Percentiles rank a stretch among this genome's conserved stretches.
phyloP scores from a whole-genome alignment of 2,797 vertebrate genomes.

The Centropyge bicolor region DNA sequence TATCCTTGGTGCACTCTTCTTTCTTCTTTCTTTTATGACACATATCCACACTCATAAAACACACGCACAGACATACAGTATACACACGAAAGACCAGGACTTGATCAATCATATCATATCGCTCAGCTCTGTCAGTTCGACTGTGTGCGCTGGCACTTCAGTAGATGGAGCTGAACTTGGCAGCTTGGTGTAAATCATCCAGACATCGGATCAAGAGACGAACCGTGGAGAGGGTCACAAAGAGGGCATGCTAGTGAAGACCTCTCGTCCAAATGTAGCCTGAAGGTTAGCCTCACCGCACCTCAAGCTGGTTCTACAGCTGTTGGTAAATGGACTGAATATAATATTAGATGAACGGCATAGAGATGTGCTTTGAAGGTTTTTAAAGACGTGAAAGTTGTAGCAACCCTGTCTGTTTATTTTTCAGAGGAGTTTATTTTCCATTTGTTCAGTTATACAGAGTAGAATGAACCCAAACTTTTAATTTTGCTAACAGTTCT shows the following conservation, averaged over 20 bases:
- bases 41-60: background rate
- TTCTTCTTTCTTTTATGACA: slow-evolving; percentile 31
- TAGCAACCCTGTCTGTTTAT: background rate
- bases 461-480: background rate
- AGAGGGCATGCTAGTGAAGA: slow-evolving; percentile 14
- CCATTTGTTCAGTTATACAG: background rate
- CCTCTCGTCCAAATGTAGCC: slow-evolving; percentile 21
- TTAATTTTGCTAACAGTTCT: background rate
- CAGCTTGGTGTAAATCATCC: slow-evolving; percentile 46
- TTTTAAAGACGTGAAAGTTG: too few relatives aligned
- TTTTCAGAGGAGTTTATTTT: too few relatives aligned
- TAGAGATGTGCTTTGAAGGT: background rate
- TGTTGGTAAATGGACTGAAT: slow-evolving; percentile 13
- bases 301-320: slow-evolving; percentile 31
- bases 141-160: slow-evolving; percentile 2
- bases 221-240: slow-evolving; percentile 16
- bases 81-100: background rate
- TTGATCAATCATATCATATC: slow-evolving; percentile 20
- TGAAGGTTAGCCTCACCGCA: slow-evolving; percentile 24
- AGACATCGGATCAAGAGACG: slow-evolving; percentile 36
- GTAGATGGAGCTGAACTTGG: slow-evolving; percentile 28
- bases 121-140: background rate
- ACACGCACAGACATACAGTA: background rate
- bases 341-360: slow-evolving; percentile 6
- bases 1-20: slow-evolving; percentile 14